phyloP scores from a whole-genome alignment of 2,113 vertebrate species.

The Xenopus tropicalis region UCB_Xtro_10.0 CM004450.2:72296501-72297000 shows the following conservation, averaged over 20 bases:
- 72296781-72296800: slow-evolving; percentile 11
- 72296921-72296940: slow-evolving; percentile 23
- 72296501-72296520: slow-evolving; percentile 18
- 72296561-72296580: not conserved
- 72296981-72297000: too few species aligned
- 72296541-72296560: not conserved
- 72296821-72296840: not conserved
- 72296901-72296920: slow-evolving; percentile 28
- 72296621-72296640: not conserved
- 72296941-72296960: not conserved
- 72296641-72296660: not conserved
- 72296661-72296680: not conserved
- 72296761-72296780: slow-evolving; percentile 34
- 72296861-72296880: not conserved
- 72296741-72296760: slow-evolving; percentile 1
- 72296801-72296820: not conserved
- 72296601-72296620: not conserved
- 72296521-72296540: slow-evolving; percentile 4
- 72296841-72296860: not conserved
- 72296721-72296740: not conserved
- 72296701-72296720: not conserved
- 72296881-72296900: not conserved
- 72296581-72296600: not conserved
- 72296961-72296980: too few species aligned
- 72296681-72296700: not conserved